Evolutionary conservation across 2,888 invertebrate genomes (phyloP).

Genomic region (Apoda limacodes): DNA sequence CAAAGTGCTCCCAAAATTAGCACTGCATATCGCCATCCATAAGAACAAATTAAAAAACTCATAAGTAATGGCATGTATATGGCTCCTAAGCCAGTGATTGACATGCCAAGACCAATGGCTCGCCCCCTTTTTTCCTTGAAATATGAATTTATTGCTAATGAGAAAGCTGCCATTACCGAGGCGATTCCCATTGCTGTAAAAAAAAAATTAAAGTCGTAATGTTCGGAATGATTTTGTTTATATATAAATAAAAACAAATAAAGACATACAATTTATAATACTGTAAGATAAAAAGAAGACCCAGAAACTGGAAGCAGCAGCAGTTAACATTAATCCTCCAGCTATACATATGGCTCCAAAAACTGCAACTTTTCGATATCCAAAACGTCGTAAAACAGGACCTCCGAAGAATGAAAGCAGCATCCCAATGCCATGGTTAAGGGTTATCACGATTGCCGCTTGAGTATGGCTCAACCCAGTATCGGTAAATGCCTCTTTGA

Average conservation of each 20-base stretch:
- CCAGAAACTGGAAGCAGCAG: slow-evolving; percentile 66
- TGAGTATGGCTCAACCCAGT: slow-evolving; percentile 71
- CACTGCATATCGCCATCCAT: slow-evolving; percentile 72
- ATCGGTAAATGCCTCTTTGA: slow-evolving; percentile 71
- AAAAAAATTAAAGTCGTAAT: slow-evolving; percentile 26
- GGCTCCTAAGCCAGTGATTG: slow-evolving; percentile 75
- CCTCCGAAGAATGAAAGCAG: slow-evolving; percentile 74
- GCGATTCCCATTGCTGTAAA: slow-evolving; percentile 73
- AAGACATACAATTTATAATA: slow-evolving; percentile 75
- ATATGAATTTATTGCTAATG: slow-evolving; percentile 74
- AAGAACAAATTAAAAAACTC: slow-evolving; percentile 63
- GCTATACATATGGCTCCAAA: slow-evolving; percentile 65
- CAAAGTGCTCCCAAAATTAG: slow-evolving; percentile 72
- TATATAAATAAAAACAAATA: too few species aligned
- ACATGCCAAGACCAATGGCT: slow-evolving; percentile 74
- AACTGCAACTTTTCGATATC: slow-evolving; percentile 74
- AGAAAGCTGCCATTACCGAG: slow-evolving; percentile 71
- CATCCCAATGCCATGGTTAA: slow-evolving; percentile 78
- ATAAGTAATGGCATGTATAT: slow-evolving; percentile 74
- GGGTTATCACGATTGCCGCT: slow-evolving; percentile 72
- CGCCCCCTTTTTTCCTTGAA: slow-evolving; percentile 72
- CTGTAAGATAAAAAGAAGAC: slow-evolving; percentile 75
- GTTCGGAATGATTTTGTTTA: too few species aligned
- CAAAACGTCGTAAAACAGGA: slow-evolving; percentile 69
- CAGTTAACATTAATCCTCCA: slow-evolving; percentile 69